Evolutionary conservation across 2,113 vertebrate genomes (phyloP).

Genomic region (Porphyrio hochstetteri): DNA sequence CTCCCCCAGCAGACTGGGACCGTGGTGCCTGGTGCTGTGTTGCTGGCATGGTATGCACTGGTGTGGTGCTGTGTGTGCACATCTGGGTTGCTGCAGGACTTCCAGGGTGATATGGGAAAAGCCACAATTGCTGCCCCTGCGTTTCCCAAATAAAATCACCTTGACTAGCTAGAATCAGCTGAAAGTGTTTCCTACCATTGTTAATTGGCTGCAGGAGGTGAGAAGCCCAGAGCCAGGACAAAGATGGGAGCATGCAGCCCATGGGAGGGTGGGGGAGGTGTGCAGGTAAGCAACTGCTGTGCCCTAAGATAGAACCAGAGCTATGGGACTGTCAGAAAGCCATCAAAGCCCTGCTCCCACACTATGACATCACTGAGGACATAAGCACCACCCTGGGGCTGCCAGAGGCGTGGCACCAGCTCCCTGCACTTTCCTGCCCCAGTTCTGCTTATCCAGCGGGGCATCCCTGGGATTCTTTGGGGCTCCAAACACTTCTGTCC

Average conservation of each 20-base stretch:
- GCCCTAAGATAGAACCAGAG: not conserved
- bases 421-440: accelerated
- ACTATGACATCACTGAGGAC: not conserved
- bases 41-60: not conserved
- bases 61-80: not conserved
- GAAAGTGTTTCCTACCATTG: not conserved
- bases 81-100: not conserved
- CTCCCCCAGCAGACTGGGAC: not conserved
- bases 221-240: not conserved
- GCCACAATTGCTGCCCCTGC: not conserved
- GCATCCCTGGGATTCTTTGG: not conserved
- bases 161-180: not conserved
- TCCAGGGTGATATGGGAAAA: not conserved
- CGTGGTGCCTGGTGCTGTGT: not conserved
- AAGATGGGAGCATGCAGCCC: not conserved
- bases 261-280: no score
- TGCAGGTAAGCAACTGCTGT: no score
- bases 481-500: accelerated
- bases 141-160: not conserved
- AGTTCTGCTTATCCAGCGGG: not conserved
- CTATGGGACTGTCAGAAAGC: not conserved
- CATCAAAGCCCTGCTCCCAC: not conserved
- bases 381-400: not conserved
- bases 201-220: not conserved
- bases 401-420: not conserved